A percentile compares a stretch with the other conserved stretches of the same genome.
Evolutionary conservation across 1,140 invertebrate species (phyloP).

Genomic region (Neocloeon triangulifer): DNA sequence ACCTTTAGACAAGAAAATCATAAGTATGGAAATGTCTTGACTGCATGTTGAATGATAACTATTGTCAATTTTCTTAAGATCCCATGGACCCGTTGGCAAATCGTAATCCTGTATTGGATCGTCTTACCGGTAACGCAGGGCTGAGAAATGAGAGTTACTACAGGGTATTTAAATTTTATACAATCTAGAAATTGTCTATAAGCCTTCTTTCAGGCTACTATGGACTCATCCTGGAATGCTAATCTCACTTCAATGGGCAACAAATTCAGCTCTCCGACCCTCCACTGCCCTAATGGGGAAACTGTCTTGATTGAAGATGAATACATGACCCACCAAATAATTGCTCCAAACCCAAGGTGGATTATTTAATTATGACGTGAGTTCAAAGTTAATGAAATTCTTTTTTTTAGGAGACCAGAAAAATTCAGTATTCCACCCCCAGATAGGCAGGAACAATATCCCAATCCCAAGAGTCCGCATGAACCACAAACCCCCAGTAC

Average conservation of each 20-base stretch:
- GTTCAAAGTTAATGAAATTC: too few relatives aligned
- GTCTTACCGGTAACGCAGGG: constrained; percentile 44
- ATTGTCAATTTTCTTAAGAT: constrained; percentile 8
- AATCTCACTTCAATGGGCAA: too few relatives aligned
- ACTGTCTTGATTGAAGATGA: constrained; percentile 50
- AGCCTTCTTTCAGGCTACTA: too few relatives aligned
- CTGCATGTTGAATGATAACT: neutral
- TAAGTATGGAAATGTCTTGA: neutral
- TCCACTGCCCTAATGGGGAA: constrained; percentile 26
- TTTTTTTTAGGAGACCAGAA: too few relatives aligned
- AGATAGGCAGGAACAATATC: too few relatives aligned
- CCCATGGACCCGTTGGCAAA: constrained; percentile 1
- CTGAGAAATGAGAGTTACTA: constrained; percentile 72
- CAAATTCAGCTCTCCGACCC: constrained; percentile 16
- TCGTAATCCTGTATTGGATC: constrained; percentile 61
- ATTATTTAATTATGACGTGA: neutral
- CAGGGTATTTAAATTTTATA: constrained; percentile 15
- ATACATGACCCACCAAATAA: constrained; percentile 4
- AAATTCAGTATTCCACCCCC: too few relatives aligned
- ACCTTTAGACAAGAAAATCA: too few relatives aligned
- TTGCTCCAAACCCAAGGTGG: neutral
- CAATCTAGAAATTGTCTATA: too few relatives aligned
- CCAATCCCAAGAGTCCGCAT: neutral
- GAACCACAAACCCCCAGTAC: constrained; percentile 8
- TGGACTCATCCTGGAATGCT: too few relatives aligned